Evolutionary conservation across 2,888 invertebrate species (phyloP), one percentile per base, ranked within the genome.

Genomic region (Himalopsyche kuldschensis): DNA sequence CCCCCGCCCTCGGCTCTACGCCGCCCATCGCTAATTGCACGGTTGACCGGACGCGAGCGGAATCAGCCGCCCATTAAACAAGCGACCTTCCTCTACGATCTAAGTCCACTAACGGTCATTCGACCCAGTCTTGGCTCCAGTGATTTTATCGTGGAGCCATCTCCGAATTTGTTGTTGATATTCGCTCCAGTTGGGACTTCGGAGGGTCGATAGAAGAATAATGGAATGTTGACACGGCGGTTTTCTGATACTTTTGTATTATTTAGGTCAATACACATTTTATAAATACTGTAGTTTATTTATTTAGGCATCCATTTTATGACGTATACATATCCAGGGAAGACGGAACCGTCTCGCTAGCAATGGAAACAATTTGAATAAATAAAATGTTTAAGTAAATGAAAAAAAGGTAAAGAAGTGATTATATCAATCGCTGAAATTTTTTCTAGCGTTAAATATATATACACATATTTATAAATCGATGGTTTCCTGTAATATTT

Each of bases 31-130:
- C 81, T 84, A 84, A 84, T 84, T 84, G 84, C 81, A 81, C 81
- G 81, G 84, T 84, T 84, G 81, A 84, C 84, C 84, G 84, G 81
- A 32, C 81, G 75, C 46, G 83, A 78, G 78, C 83, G 83, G 79
- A 83, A 81, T 69, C 69, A 69, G 63, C 75, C 84, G 78, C 81
- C 84, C 84, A 84, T 84, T 84, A 84, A 84, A 81, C 80, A 48
- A 76, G 83, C 76, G 76, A 76, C 83, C 81, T 81, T 81, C 83
- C 76, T 55, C 82, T 41, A 47, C 55, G 47, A 80, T 69, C 69
- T 69, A 24, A 69, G 69, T 69, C 79, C 79, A 63, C 63, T 69
- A 80, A 32, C 35, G 79, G 79, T 80, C 79, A 80, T 63, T 69
- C 69, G 63, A 80, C 69, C 69, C 69, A 69, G 69, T 80, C 69